Conservation (phyloP, 1,140 invertebrate genomes). For the Delia radicum region DNA sequence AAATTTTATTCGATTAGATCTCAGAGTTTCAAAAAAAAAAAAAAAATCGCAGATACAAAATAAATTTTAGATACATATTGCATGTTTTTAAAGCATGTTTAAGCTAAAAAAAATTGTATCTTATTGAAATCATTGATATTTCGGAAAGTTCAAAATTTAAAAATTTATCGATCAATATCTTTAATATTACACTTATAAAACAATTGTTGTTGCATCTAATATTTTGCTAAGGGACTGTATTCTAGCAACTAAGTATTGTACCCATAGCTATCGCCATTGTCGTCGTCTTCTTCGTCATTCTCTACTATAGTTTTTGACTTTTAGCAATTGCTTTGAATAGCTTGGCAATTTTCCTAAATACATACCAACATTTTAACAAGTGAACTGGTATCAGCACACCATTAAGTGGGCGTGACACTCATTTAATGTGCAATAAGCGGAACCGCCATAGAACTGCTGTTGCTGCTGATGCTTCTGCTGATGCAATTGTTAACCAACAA, state of each 20-base stretch:
- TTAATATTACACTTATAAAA: too few relatives aligned
- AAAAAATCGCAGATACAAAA: too few relatives aligned
- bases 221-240: background rate
- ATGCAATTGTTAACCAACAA: background rate
- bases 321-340: constrained; percentile 20
- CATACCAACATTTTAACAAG: background rate
- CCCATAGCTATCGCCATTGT: too few relatives aligned
- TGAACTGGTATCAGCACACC: constrained; percentile 20
- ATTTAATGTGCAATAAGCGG: constrained; percentile 23
- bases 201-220: background rate
- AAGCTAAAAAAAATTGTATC: too few relatives aligned
- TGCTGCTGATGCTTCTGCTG: background rate
- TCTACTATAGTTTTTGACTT: background rate
- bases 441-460: constrained; percentile 14
- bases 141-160: too few relatives aligned
- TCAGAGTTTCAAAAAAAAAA: too few relatives aligned
- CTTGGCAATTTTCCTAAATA: constrained; percentile 22
- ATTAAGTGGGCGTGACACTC: constrained; percentile 23
- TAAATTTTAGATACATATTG: too few relatives aligned
- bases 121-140: too few relatives aligned
- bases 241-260: too few relatives aligned
- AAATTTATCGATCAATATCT: too few relatives aligned
- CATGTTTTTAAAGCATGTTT: too few relatives aligned
- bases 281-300: background rate
- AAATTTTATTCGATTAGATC: too few relatives aligned